Evolutionary conservation across 1,140 invertebrate species (phyloP), one percentile per base, ranked within the genome.

Genomic region (Eciton burchellii): DNA sequence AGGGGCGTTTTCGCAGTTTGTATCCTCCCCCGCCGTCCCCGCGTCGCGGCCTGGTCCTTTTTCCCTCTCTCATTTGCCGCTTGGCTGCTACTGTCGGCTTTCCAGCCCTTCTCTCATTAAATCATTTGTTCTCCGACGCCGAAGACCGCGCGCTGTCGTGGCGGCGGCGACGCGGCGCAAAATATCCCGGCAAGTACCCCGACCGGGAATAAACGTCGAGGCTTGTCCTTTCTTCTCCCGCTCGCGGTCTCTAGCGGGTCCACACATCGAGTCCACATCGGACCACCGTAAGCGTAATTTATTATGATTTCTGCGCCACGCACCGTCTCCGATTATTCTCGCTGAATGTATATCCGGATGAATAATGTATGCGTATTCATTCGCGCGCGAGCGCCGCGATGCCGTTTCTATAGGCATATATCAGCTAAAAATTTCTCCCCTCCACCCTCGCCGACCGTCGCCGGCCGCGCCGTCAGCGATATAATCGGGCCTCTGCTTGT

Each of bases 31-130:
- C 86, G 84, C 86, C 16, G 56, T 14, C 16, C 4, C 54, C 0
- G 54, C 26, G n/a, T 3, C 29, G 56, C 62, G 60, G 11, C 57
- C 45, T 76, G 43, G 59, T 62, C 26, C 59, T 60, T 68, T 87
- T 79, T 87, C 90, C 83, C 79, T 88, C 87, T 56, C 90, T 90
- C 88, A 90, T 91, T 91, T 91, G 88, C 77, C 90, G 91, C 88
- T 90, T 91, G 89, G 89, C 89, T 92, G 90, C 86, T 74, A 89
- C 89, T 87, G 88, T 87, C 88, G 89, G 87, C 74, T 89, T 90
- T 91, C 87, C 89, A 90, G 85, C 91, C 89, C 91, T 91, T 85
- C 89, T 86, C 91, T 93, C 92, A 91, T 93, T 93, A 92, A 92
- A 91, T 93, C 92, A 92, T 92, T 93, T 92, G 92, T 93, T 92